Conservation (phyloP, 1,140 invertebrate species). For the Brachionus asplanchnoidis region DNA sequence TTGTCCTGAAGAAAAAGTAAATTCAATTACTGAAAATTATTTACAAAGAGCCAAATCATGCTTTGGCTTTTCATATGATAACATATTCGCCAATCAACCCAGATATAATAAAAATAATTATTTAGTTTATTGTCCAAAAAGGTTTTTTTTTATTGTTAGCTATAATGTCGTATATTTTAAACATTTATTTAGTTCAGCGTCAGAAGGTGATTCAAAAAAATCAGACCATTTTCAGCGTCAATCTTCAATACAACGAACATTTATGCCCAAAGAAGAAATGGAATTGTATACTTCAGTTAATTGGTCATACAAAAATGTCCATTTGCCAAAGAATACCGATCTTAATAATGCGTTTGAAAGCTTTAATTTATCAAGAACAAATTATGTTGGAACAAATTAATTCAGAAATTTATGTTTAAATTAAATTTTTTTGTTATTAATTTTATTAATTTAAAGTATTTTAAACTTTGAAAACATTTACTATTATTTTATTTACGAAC, state of each 20-base stretch:
- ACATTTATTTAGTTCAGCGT: neutral
- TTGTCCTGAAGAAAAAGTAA: neutral
- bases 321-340: conserved; percentile 3
- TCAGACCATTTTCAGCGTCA: neutral
- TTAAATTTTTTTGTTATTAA: neutral
- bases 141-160: neutral
- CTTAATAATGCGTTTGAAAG: conserved; percentile 29
- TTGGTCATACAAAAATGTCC: neutral
- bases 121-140: neutral
- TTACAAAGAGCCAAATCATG: neutral
- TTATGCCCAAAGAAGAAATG: conserved; percentile 34
- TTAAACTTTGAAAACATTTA: neutral
- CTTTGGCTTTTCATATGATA: neutral
- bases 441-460: neutral
- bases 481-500: neutral
- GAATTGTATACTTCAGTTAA: conserved; percentile 14
- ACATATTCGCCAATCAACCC: neutral
- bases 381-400: conserved; percentile 13
- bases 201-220: neutral
- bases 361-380: neutral
- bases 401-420: neutral
- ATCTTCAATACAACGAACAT: neutral
- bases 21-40: conserved; percentile 5
- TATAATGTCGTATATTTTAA: neutral
- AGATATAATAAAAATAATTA: neutral